Evolutionary conservation across 2,888 invertebrate species (phyloP).

Genomic region (Lasius platythorax): DNA sequence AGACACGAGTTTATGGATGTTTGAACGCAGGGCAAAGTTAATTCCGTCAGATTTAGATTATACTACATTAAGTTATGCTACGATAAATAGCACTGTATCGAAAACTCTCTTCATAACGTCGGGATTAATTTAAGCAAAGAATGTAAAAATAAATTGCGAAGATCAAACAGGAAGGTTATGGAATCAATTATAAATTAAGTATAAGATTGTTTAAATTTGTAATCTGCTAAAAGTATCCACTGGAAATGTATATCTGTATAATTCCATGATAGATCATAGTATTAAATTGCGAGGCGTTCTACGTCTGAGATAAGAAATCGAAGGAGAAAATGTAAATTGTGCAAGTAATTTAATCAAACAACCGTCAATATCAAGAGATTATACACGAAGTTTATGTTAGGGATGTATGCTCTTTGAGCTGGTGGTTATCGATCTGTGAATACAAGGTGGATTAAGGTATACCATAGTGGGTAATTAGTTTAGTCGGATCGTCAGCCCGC

Average conservation of each 20-base stretch:
- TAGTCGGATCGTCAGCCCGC: conserved; percentile 62
- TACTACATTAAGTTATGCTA: not conserved
- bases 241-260: not conserved
- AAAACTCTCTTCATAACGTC: not conserved
- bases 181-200: not conserved
- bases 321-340: not conserved
- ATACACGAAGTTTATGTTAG: conserved; percentile 33
- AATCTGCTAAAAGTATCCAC: not conserved
- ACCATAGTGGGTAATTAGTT: conserved; percentile 66
- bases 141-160: not conserved
- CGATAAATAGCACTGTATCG: conserved; percentile 1
- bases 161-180: not conserved
- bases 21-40: not conserved
- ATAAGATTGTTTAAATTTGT: not conserved
- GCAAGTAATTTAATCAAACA: conserved; percentile 16
- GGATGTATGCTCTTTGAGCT: conserved; percentile 45
- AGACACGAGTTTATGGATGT: conserved; percentile 21
- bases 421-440: conserved; percentile 60
- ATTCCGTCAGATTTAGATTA: not conserved
- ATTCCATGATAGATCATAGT: not conserved
- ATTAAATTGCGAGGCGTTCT: not conserved
- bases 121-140: not conserved
- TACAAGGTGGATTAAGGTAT: conserved; percentile 60
- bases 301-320: not conserved
- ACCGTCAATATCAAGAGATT: conserved; percentile 27